phyloP scores from a whole-genome alignment of 2,797 vertebrate species.

The Saxicola maurus region DNA sequence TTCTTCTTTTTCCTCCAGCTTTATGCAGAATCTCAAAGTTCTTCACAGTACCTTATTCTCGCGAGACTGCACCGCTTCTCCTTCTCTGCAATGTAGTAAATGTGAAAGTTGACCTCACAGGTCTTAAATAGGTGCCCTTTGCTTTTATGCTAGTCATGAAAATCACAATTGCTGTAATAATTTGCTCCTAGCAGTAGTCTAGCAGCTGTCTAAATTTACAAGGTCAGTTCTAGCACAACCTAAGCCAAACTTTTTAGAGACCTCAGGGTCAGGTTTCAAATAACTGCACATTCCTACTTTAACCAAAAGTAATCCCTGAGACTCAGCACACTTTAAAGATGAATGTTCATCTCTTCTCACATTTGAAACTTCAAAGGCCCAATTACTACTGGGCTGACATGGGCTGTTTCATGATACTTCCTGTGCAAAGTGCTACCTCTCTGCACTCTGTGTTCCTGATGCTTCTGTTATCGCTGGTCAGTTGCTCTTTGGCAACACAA shows the following conservation, averaged over 20 bases:
- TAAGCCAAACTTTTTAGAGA: conserved; percentile 66
- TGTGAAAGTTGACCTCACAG: conserved; percentile 45
- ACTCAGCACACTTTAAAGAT: conserved; percentile 66
- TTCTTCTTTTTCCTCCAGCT: neutral
- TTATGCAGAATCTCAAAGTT: neutral
- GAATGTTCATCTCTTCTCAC: conserved; percentile 70
- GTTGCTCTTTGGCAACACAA: conserved; percentile 46
- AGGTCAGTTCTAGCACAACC: conserved; percentile 68
- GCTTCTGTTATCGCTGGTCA: conserved; percentile 30
- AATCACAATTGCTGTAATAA: conserved; percentile 62
- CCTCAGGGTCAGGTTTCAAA: conserved; percentile 74
- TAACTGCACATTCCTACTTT: conserved; percentile 72
- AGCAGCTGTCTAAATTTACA: conserved; percentile 78
- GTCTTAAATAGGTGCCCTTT: conserved; percentile 54
- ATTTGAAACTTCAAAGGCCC: conserved; percentile 71
- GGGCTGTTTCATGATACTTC: conserved; percentile 68
- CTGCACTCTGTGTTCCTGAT: conserved; percentile 22
- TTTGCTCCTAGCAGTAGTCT: conserved; percentile 68
- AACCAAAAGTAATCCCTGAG: conserved; percentile 70
- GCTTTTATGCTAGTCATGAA: conserved; percentile 57
- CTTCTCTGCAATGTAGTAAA: conserved; percentile 26
- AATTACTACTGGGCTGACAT: conserved; percentile 59
- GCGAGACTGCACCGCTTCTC: neutral
- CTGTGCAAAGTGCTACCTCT: conserved; percentile 60
- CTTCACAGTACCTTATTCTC: neutral